Conservation (phyloP, 2,113 vertebrate genomes). For the Anarhynchus alexandrinus region DNA sequence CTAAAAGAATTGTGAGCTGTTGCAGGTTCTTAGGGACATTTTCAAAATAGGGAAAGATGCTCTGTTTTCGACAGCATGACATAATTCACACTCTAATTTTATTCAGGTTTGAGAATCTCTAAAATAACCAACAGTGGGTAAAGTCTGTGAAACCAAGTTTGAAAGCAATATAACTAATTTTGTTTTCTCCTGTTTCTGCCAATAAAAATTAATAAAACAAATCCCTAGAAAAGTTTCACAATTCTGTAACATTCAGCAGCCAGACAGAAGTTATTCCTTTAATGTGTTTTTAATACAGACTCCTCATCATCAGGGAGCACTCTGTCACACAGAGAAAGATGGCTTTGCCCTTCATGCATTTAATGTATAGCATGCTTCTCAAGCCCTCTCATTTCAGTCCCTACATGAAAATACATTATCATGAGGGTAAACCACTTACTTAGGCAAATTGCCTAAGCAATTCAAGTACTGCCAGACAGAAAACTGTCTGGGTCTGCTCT, state of each 20-base stretch:
- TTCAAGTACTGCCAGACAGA: conserved; percentile 12
- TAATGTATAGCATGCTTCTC: not conserved
- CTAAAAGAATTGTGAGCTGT: not conserved
- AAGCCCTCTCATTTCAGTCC: not conserved
- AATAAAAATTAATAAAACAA: conserved; percentile 16
- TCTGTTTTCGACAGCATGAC: conserved; percentile 29
- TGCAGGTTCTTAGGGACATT: not conserved
- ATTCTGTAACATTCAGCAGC: not conserved
- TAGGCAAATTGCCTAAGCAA: conserved; percentile 13
- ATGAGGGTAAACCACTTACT: conserved; percentile 1
- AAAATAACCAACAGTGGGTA: conserved; percentile 46
- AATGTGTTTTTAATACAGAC: not conserved
- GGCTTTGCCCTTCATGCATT: not conserved
- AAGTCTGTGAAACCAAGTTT: conserved; percentile 10
- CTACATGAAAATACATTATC: not conserved
- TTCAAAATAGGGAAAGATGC: conserved; percentile 18
- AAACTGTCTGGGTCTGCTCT: conserved; percentile 18
- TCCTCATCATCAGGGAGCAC: not conserved
- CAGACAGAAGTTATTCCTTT: not conserved
- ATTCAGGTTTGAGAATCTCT: conserved; percentile 5
- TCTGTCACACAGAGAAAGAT: not conserved
- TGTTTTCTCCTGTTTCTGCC: not conserved
- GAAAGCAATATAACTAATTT: not conserved
- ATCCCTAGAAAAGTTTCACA: not conserved
- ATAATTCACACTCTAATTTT: conserved; percentile 56